Base-by-base conservation (phyloP, 2,797 vertebrate genomes). In the Oceanodroma leucorhoa region DNA sequence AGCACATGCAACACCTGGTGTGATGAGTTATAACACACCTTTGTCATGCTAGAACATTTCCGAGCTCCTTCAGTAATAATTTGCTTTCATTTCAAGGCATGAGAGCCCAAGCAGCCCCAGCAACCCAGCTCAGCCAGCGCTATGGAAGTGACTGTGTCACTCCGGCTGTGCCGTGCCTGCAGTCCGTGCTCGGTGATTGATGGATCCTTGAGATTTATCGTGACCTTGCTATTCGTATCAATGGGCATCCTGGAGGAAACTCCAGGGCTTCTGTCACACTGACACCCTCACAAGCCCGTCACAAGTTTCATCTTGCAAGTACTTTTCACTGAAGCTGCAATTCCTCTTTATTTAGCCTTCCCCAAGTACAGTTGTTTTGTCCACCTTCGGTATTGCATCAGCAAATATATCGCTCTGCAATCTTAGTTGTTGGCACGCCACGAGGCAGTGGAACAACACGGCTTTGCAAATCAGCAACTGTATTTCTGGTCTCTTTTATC, bases 181-280 rank as follows among this genome's bases (percentile, higher is more conserved):
- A 50, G 82, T 18, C 87, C 65, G 76, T 26, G 70, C 84, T 36
- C 2, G 0, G 70, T 95, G 94, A 95, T 85, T 87, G 94, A 94
- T 88, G 89, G 92, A 64, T 90, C 81, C 87, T 66, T 10, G 2
- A 87, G 91, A 95, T 93, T 83, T 80, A 82, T 79, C 43, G 1
- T 95, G 96, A 96, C 93, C 83, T 94, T 79, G 76, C 90, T 43
- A 3, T 62, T 93, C 21, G 1, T 65, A 32, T 93, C 86, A 72
- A 41, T 89, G 82, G 83, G 75, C 75, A 32, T 77, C 81, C 94
- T 83, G 54, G 85, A 32, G 55, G 73, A 87, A 93, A 60, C 62
- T 41, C 89, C 89, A 60, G 93, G 90, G 91, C 71, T 87, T 84
- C 85, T 82, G 77, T 79, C 94, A 88, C 51, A 13, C 84, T 90